Evolutionary conservation across 1,140 invertebrate genomes (phyloP).

Genomic region (Bradysia coprophila): DNA sequence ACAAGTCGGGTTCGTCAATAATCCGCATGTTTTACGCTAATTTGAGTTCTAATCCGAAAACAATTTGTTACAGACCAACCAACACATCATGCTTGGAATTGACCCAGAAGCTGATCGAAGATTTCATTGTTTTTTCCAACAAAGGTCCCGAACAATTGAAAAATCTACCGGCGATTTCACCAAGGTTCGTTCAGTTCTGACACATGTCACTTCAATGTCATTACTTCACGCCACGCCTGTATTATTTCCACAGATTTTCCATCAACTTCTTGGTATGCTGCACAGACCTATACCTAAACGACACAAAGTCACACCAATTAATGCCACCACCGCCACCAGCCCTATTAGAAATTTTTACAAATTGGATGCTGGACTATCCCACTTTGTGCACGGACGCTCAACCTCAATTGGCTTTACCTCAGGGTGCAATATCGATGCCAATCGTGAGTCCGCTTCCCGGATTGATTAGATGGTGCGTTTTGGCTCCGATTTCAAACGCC

Average conservation of each 20-base stretch:
- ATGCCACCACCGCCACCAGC: constrained; percentile 33
- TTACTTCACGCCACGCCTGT: no score
- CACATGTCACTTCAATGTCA: no score
- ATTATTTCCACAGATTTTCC: constrained; percentile 40
- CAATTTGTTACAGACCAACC: no score
- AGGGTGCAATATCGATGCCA: constrained; percentile 62
- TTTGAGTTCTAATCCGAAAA: no score
- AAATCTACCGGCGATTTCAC: constrained; percentile 44
- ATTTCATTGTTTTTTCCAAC: constrained; percentile 55
- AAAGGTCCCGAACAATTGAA: constrained; percentile 41
- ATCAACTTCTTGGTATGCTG: constrained; percentile 63
- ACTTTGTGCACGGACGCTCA: constrained; percentile 50
- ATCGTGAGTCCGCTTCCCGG: constrained; percentile 63
- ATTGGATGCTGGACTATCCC: constrained; percentile 45
- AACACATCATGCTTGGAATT: constrained; percentile 46
- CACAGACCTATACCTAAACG: constrained; percentile 49
- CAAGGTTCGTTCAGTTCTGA: no score
- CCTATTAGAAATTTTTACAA: constrained; percentile 39
- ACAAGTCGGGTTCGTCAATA: no score
- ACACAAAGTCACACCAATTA: constrained; percentile 11
- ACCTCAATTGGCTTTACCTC: constrained; percentile 45
- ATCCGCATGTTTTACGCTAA: no score
- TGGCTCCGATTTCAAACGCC: constrained; percentile 37
- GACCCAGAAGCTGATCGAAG: constrained; percentile 52
- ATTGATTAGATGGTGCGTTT: constrained; percentile 47